Conservation (phyloP, 1,140 invertebrate genomes). For the Penaeus japonicus region DNA sequence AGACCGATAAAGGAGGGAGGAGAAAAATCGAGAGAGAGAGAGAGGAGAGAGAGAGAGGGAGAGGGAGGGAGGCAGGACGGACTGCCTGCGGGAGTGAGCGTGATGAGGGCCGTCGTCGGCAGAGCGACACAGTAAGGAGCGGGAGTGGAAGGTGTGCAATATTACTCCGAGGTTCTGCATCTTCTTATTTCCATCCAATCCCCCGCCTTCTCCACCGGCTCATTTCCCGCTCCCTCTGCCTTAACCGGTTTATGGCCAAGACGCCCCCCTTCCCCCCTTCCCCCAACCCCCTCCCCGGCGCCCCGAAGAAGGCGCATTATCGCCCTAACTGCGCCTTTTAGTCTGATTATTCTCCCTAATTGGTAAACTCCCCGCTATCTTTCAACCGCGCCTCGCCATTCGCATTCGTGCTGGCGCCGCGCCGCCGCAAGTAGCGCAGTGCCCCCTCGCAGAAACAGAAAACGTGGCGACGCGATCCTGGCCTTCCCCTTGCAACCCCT, state of each 20-base stretch:
- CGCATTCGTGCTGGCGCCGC: no score
- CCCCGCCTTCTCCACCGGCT: background rate
- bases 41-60: background rate
- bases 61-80: background rate
- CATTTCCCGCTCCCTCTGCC: conserved; percentile 20
- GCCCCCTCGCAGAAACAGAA: background rate
- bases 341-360: conserved; percentile 44
- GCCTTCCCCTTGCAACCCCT: background rate
- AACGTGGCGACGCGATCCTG: no score
- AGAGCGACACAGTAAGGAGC: no score
- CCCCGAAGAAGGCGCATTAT: background rate
- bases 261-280: background rate
- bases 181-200: background rate
- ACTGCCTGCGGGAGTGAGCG: no score
- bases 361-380: background rate
- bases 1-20: no score
- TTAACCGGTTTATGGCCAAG: conserved; percentile 31
- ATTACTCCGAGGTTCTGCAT: background rate
- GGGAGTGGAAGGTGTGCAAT: no score
- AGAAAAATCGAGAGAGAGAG: background rate
- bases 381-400: background rate
- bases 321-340: conserved; percentile 31
- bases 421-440: no score
- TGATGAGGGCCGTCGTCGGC: no score
- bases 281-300: background rate